Conservation (phyloP, 2,113 vertebrate genomes). For the Pao palembangensis region DNA sequence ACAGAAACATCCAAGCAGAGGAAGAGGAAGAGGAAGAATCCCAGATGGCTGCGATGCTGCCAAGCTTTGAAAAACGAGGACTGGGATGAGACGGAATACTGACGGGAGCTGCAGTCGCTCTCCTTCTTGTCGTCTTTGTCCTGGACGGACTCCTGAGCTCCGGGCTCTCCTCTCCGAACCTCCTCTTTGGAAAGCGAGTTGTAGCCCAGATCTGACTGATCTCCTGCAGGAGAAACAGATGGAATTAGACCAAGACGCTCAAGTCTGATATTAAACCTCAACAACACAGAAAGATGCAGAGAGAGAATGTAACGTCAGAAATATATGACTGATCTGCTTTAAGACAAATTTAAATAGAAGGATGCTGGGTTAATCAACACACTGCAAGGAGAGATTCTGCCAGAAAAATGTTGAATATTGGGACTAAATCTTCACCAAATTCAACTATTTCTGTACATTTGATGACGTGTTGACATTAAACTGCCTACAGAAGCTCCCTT, state of each 20-base stretch:
- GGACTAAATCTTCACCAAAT: neutral
- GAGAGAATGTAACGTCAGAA: neutral
- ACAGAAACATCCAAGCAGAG: constrained; percentile 25
- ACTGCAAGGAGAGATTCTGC: neutral
- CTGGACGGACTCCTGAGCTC: constrained; percentile 11
- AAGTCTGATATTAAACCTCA: constrained; percentile 1
- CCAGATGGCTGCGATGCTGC: constrained; percentile 2
- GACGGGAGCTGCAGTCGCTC: constrained; percentile 72
- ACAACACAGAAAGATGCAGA: constrained; percentile 9
- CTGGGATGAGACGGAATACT: constrained; percentile 38
- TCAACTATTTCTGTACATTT: too few relatives aligned
- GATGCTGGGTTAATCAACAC: too few relatives aligned
- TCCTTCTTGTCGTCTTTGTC: constrained; percentile 65
- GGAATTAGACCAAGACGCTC: neutral
- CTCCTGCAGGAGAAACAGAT: constrained; percentile 70
- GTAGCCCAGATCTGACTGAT: constrained; percentile 86
- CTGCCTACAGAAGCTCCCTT: too few relatives aligned
- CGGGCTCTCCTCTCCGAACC: constrained; percentile 68
- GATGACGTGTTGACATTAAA: too few relatives aligned
- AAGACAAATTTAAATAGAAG: too few relatives aligned
- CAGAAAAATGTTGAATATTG: neutral
- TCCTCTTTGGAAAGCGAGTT: constrained; percentile 89
- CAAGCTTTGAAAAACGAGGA: neutral
- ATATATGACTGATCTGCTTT: too few relatives aligned
- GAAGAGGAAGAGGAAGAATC: constrained; percentile 12